Base-by-base conservation (phyloP, 2,888 invertebrate species). In the Gryllus longicercus region DNA sequence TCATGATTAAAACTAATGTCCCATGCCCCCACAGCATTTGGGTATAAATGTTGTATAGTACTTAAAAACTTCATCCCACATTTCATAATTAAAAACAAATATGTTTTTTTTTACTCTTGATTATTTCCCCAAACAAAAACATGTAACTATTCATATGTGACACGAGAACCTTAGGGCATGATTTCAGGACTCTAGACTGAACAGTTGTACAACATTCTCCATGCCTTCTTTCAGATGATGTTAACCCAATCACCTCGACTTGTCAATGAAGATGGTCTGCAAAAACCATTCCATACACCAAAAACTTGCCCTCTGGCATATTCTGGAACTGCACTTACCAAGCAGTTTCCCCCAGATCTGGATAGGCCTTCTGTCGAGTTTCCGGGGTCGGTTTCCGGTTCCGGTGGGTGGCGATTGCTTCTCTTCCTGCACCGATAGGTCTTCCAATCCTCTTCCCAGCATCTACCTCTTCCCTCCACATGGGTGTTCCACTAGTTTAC, bases 341-440 rank as follows among this genome's bases (percentile, higher is more conserved):
- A 25, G 75, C 75, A 75, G 75, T 25, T 25, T 25, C 75, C 25
- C 18, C 75, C 75, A 75, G 75, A 21, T 75, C 25, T 25, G 25
- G 75, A n/a, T n/a, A 21, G 25, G 75, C 25, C 21, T 14, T 75
- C 75, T 21, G 75, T 75, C 75, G 75, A 23, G 25, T 21, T 75
- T 80, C 80, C 80, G 80, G 80, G 80, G 77, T 80, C 78, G 80
- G 80, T 80, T 80, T 80, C 80, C 80, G 80, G 80, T 80, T 80
- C 80, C 80, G 80, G 80, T 80, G 80, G 80, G 80, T 80, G 77
- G 80, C 80, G 80, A 80, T 80, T 80, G 74, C 77, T 50, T 25
- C 75, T 75, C 80, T 50, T 75, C 78, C 23, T 76, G 79, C 79
- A 49, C n/a, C 75, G 74, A 75, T 75, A 79, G 79, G 63, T 63